Percentiles rank a stretch among this genome's conserved stretches.
Conservation (phyloP, 2,797 vertebrate genomes). For the Neosilurus hyrtlii region DNA sequence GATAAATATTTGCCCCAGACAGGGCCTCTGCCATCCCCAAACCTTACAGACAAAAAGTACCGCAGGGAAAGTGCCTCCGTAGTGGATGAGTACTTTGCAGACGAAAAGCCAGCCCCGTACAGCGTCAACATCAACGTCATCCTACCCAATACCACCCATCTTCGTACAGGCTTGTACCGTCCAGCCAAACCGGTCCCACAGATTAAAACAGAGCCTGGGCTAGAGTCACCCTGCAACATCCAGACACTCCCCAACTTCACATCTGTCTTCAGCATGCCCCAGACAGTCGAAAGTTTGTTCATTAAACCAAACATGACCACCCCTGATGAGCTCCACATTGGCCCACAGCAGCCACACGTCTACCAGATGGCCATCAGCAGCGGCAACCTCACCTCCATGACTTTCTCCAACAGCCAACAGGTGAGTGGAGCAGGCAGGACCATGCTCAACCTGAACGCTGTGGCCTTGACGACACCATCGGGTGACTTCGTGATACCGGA, state of each 20-base stretch:
- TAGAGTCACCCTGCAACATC: conserved; percentile 72
- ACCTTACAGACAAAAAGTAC: conserved; percentile 80
- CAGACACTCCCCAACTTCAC: conserved; percentile 89
- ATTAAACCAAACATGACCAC: conserved; percentile 80
- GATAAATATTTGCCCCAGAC: conserved; percentile 82
- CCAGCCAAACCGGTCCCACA: conserved; percentile 68
- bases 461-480: conserved; percentile 64
- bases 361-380: conserved; percentile 80
- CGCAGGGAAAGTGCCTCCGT: conserved; percentile 86
- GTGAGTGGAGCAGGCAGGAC: conserved; percentile 62
- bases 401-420: conserved; percentile 68
- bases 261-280: conserved; percentile 86
- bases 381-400: conserved; percentile 71
- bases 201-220: conserved; percentile 82
- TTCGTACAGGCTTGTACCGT: conserved; percentile 86
- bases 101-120: conserved; percentile 82
- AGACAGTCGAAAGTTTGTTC: conserved; percentile 81
- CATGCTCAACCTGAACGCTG: conserved; percentile 76
- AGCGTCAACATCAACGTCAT: conserved; percentile 91
- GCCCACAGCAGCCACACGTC: conserved; percentile 76
- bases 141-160: conserved; percentile 83
- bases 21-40: conserved; percentile 53
- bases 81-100: conserved; percentile 87
- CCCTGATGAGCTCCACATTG: conserved; percentile 71
- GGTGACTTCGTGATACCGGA: conserved; percentile 73